Percentiles rank a stretch among this genome's conserved stretches.
These are phyloP conservation scores for Ptilodon capucinus DNA, from an alignment of 2,888 invertebrate species.

Conservation along the genomic window DNA sequence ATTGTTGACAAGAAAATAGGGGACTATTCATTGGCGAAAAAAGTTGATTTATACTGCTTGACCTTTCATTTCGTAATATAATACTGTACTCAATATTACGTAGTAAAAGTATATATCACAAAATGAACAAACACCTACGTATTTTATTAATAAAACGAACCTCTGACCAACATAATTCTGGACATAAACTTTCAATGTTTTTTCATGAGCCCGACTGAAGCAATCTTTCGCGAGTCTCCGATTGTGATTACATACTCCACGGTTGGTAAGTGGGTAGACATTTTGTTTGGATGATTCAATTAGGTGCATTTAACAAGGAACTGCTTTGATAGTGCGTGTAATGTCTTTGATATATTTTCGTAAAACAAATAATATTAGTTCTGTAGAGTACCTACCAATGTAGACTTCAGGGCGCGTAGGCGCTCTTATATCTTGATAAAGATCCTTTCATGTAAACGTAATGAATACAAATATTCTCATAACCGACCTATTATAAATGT, in stretches of 20 bases:
- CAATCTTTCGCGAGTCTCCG: constrained; percentile 32
- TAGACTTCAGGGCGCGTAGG: not conserved
- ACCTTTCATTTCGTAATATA: no score
- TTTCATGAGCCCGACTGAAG: constrained; percentile 30
- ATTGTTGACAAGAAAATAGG: no score
- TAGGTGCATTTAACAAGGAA: constrained; percentile 14
- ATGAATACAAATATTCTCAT: no score
- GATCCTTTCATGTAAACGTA: not conserved
- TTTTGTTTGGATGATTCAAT: constrained; percentile 29
- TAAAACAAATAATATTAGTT: no score
- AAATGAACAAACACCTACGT: not conserved
- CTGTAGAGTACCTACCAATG: no score
- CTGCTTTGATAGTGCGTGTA: constrained; percentile 7
- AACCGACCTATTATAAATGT: no score
- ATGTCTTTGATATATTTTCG: constrained; percentile 1
- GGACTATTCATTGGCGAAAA: no score
- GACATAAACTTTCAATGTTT: constrained; percentile 36
- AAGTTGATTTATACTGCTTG: no score
- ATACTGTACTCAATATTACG: not conserved
- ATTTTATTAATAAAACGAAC: constrained; percentile 25
- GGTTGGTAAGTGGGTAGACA: constrained; percentile 15
- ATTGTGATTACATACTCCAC: constrained; percentile 23
- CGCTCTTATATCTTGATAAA: not conserved
- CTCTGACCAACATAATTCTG: constrained; percentile 15
- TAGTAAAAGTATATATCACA: not conserved